These are phyloP conservation scores for Bambusicola thoracicus DNA, from an alignment of 2,113 vertebrate species.

Conservation along the genomic window DNA sequence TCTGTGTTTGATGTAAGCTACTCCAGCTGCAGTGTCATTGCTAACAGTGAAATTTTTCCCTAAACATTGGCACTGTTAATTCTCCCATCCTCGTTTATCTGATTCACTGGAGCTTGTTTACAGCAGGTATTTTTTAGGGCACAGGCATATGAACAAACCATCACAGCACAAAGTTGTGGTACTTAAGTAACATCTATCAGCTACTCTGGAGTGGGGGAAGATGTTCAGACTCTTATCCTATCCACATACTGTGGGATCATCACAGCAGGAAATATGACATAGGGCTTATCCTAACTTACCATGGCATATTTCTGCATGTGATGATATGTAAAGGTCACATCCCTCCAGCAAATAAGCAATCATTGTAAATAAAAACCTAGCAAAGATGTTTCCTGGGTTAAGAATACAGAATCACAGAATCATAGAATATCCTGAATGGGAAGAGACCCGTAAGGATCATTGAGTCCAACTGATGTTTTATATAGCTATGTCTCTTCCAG, in stretches of 20 bases:
- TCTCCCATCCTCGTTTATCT: not conserved
- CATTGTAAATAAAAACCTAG: not conserved
- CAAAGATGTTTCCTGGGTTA: not conserved
- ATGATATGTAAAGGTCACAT: not conserved
- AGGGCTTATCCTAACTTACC: rapidly evolving
- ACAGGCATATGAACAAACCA: not conserved
- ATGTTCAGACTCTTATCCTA: not conserved
- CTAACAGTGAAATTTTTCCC: not conserved
- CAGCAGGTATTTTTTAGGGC: not conserved
- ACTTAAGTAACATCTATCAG: not conserved
- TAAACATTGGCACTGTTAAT: not conserved
- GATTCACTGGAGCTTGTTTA: not conserved
- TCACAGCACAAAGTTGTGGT: not conserved
- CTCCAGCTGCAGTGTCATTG: not conserved
- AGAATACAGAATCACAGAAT: not conserved
- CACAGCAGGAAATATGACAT: not conserved
- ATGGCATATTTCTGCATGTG: not conserved
- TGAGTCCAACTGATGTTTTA: not conserved
- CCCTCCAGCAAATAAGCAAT: not conserved
- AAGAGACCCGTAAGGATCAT: no score
- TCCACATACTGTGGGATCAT: not conserved
- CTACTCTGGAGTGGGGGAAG: not conserved
- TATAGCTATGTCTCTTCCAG: not conserved
- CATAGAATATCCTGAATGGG: no score
- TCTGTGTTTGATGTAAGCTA: not conserved